Percentiles rank a stretch among this genome's conserved stretches.
These are phyloP conservation scores for Drosophila sturtevanti DNA, from an alignment of 1,140 invertebrate species.

Conservation along the genomic window DNA sequence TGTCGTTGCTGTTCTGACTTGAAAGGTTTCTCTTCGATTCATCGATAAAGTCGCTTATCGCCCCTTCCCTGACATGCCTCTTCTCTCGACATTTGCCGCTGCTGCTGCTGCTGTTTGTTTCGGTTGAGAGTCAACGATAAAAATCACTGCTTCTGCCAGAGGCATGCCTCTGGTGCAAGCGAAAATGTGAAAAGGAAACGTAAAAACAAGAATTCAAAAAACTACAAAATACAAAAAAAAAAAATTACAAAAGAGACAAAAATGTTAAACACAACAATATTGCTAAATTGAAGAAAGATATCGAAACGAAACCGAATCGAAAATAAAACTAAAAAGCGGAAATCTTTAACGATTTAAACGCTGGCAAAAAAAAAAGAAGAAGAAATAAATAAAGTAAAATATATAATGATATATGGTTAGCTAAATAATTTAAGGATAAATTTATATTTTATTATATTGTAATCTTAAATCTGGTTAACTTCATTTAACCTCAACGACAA, in stretches of 20 bases:
- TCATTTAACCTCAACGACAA: no score
- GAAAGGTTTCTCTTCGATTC: slow-evolving; percentile 3
- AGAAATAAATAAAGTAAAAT: no score
- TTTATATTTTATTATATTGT: no score
- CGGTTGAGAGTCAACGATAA: not conserved
- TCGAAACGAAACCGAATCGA: not conserved
- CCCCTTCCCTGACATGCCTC: not conserved
- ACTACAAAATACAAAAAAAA: not conserved
- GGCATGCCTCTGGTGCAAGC: not conserved
- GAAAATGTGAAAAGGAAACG: not conserved
- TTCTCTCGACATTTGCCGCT: not conserved
- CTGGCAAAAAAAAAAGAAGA: no score
- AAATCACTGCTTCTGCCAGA: not conserved
- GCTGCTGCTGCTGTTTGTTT: not conserved
- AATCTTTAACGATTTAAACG: no score
- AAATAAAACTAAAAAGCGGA: no score
- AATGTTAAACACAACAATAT: not conserved
- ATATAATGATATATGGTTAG: no score
- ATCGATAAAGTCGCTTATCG: slow-evolving; percentile 1
- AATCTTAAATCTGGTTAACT: no score
- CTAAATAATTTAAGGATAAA: no score
- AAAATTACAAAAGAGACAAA: not conserved
- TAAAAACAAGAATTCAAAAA: not conserved
- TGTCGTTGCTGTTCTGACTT: slow-evolving; percentile 2
- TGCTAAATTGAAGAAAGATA: not conserved